Percentiles rank a stretch among this genome's conserved stretches.
Conservation (phyloP, 1,140 invertebrate genomes). For the Meloidogyne chitwoodi region DNA sequence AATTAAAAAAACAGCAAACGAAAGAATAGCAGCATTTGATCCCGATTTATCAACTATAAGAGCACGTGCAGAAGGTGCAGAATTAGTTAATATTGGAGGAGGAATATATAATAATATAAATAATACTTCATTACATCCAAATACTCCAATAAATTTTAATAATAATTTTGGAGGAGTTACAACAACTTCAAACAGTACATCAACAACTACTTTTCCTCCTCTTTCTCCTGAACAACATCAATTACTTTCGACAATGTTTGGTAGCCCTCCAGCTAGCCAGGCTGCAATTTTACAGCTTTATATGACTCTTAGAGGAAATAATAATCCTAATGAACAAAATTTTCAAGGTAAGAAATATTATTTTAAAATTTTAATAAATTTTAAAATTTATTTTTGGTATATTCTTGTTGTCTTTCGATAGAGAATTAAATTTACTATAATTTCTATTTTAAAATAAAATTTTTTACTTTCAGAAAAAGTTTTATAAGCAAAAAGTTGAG, state of each 20-base stretch:
- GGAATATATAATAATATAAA: background rate
- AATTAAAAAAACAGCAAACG: background rate
- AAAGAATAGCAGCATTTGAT: background rate
- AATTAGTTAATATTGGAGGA: background rate
- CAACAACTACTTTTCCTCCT: background rate
- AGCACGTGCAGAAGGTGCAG: background rate
- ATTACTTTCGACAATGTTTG: background rate
- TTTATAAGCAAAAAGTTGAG: too few relatives aligned
- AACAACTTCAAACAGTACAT: background rate
- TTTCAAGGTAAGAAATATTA: background rate
- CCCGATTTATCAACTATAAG: background rate
- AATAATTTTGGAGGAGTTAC: background rate
- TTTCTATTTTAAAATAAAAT: too few relatives aligned
- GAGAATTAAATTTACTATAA: too few relatives aligned
- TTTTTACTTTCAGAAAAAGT: too few relatives aligned
- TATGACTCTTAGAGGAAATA: background rate
- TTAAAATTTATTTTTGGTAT: too few relatives aligned
- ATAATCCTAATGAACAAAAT: background rate
- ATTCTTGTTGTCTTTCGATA: too few relatives aligned
- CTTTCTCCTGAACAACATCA: background rate
- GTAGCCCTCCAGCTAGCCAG: background rate
- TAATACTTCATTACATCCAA: background rate
- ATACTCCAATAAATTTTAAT: background rate
- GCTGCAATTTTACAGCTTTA: background rate
- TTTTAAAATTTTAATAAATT: too few relatives aligned